Conservation (phyloP, 1,140 invertebrate genomes). For the Linepithema humile region DNA sequence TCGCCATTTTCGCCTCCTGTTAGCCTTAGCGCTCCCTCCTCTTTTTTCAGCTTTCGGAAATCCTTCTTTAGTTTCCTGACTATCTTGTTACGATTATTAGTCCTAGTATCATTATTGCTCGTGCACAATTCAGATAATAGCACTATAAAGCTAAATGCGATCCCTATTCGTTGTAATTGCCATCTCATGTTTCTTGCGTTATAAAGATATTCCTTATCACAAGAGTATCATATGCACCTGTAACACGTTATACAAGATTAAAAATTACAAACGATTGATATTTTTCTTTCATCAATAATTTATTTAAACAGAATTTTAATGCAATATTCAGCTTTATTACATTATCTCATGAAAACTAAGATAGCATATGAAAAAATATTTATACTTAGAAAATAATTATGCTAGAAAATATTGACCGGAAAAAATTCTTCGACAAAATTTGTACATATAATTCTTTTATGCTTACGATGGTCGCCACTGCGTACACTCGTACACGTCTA, state of each 20-base stretch:
- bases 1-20: slow-evolving; percentile 86
- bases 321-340: background rate
- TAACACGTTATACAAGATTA: background rate
- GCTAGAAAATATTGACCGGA: background rate
- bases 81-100: slow-evolving; percentile 74
- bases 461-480: too few species aligned
- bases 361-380: background rate
- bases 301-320: background rate
- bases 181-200: slow-evolving; percentile 1
- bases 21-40: slow-evolving; percentile 89
- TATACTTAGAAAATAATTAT: background rate
- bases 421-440: too few species aligned
- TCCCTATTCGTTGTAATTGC: slow-evolving; percentile 17
- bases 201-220: background rate
- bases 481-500: too few species aligned
- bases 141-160: background rate
- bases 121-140: slow-evolving; percentile 31
- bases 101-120: slow-evolving; percentile 27
- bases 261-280: background rate
- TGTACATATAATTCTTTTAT: background rate
- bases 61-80: slow-evolving; percentile 86
- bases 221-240: background rate
- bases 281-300: background rate
- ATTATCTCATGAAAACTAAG: background rate
- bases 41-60: slow-evolving; percentile 85